Conservation (phyloP, 1,140 invertebrate genomes). For the Macrostomum lignano region DNA sequence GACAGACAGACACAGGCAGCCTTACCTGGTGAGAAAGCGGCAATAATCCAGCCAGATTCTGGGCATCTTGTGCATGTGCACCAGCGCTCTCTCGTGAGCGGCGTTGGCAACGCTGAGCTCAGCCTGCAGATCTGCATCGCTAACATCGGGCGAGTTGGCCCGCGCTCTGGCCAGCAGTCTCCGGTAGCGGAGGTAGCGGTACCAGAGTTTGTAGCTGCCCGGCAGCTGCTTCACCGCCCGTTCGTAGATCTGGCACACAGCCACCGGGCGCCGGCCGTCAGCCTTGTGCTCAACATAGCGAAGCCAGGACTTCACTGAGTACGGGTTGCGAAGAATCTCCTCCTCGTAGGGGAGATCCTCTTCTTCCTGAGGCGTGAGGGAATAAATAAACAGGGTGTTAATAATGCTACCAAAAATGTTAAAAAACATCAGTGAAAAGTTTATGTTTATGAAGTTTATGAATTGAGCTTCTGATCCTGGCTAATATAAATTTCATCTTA, state of each 20-base stretch:
- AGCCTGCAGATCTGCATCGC: too few species aligned
- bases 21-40: slow-evolving; percentile 56
- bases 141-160: background rate
- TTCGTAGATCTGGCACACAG: slow-evolving; percentile 72
- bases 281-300: slow-evolving; percentile 87
- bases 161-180: slow-evolving; percentile 38
- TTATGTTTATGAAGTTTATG: too few species aligned
- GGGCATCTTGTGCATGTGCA: slow-evolving; percentile 99
- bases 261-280: slow-evolving; percentile 37
- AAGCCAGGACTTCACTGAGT: slow-evolving; percentile 85
- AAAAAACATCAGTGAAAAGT: too few species aligned
- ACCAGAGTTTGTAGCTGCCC: slow-evolving; percentile 90
- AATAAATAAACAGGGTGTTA: too few species aligned
- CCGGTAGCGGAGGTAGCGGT: slow-evolving; percentile 60
- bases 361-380: slow-evolving; percentile 49
- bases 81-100: slow-evolving; percentile 69
- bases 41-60: slow-evolving; percentile 94
- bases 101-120: slow-evolving; percentile 85
- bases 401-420: too few species aligned
- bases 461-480: too few species aligned
- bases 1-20: too few species aligned
- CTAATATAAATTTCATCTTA: too few species aligned
- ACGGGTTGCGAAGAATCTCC: slow-evolving; percentile 80
- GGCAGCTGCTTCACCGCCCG: slow-evolving; percentile 75
- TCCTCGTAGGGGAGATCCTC: slow-evolving; percentile 90